These are phyloP conservation scores for Trichogramma evanescens DNA, from an alignment of 2,888 invertebrate genomes.

Conservation along the genomic window DNA sequence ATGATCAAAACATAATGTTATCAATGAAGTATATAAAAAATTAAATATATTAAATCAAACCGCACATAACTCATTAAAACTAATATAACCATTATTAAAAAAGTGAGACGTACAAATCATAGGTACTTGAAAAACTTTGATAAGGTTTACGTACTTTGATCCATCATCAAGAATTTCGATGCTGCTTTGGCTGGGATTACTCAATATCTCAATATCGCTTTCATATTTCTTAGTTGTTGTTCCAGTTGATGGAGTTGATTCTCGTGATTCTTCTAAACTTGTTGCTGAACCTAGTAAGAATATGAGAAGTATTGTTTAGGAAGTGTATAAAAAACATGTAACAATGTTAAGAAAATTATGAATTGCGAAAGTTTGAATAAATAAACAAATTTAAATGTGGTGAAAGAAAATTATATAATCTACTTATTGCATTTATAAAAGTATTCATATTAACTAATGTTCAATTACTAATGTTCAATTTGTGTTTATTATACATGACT, in stretches of 20 bases:
- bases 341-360: background rate
- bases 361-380: background rate
- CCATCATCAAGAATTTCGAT: constrained; percentile 57
- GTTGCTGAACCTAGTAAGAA: constrained; percentile 42
- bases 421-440: background rate
- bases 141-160: constrained; percentile 35
- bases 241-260: constrained; percentile 42
- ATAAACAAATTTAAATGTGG: background rate
- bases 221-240: constrained; percentile 46
- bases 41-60: too few relatives aligned
- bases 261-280: constrained; percentile 44
- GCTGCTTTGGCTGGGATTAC: constrained; percentile 66
- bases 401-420: background rate
- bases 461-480: background rate
- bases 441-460: background rate
- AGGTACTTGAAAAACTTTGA: too few relatives aligned
- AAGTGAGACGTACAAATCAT: too few relatives aligned
- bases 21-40: too few relatives aligned
- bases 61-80: too few relatives aligned
- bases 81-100: too few relatives aligned
- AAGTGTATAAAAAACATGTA: background rate
- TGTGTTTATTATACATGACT: background rate
- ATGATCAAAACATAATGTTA: too few relatives aligned
- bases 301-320: background rate
- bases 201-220: constrained; percentile 65